Conservation (phyloP, 1,140 invertebrate genomes). For the Cotesia typhae region DNA sequence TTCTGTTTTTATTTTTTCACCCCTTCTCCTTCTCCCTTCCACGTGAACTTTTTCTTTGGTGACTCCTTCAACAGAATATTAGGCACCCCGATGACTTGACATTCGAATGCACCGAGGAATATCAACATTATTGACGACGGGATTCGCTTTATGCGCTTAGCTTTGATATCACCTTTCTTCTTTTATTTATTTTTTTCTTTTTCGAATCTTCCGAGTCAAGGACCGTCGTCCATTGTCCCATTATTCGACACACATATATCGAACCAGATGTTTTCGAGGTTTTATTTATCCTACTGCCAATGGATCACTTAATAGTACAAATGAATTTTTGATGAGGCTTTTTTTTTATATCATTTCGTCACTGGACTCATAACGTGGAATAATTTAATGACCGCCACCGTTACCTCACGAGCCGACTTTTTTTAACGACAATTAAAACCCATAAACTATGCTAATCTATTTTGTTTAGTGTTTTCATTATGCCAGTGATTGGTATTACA, state of each 20-base stretch:
- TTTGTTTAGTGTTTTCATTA: no score
- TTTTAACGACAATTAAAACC: slow-evolving; percentile 8
- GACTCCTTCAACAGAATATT: background rate
- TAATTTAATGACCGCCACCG: slow-evolving; percentile 56
- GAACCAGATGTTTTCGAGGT: slow-evolving; percentile 20
- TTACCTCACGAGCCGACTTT: background rate
- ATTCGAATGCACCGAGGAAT: slow-evolving; percentile 23
- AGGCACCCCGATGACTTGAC: slow-evolving; percentile 29
- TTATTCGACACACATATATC: background rate
- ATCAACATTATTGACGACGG: slow-evolving; percentile 23
- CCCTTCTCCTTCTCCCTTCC: background rate
- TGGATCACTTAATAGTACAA: slow-evolving; percentile 14
- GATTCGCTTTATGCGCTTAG: background rate
- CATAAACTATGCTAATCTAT: slow-evolving; percentile 13
- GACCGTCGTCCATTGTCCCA: background rate
- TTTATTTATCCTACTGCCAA: background rate
- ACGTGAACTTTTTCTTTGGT: background rate
- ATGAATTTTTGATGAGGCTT: slow-evolving; percentile 35
- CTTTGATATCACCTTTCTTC: background rate
- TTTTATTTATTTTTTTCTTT: slow-evolving; percentile 14
- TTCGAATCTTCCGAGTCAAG: slow-evolving; percentile 13
- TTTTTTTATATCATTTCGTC: slow-evolving; percentile 42
- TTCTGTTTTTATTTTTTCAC: background rate
- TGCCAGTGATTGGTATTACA: no score
- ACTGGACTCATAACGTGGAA: slow-evolving; percentile 51